Base-by-base conservation (phyloP, 2,888 invertebrate species). In the Cataglyphis altisquamis region DNA sequence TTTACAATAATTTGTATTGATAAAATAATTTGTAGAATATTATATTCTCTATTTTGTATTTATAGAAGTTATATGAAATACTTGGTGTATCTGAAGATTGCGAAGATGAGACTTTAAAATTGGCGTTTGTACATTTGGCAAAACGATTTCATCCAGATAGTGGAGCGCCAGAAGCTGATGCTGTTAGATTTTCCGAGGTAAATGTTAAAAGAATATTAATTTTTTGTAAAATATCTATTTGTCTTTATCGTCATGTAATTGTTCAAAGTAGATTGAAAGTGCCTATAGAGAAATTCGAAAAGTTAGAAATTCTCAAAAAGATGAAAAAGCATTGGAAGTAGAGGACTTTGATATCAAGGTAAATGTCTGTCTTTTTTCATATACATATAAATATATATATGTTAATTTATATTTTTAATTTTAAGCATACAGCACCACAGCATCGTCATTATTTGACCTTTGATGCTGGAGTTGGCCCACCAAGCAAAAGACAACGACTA, bases 121-220 rank as follows among this genome's bases (percentile, higher is more conserved):
- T 96, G 88, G 97, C 98, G 1, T 98, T 97, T 93, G 95, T 98
- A 68, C 95, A 96, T 77, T 95, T 98, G 60, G 98, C 97, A 0
- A 98, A 98, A 94, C 96, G 96, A 90, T 98, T 97, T 91, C 98
- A 98, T 94, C 98, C 98, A 0, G 98, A 98, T 92, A 97, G 97
- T 66, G 97, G 97, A 0, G 96, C 96, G 0, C 95, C 96, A 0
- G 96, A 97, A 87, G 97, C 98, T n/a, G 96, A 96, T 94, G 95
- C 96, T 66, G 96, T 96, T 52, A 97, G 97, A 93, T 98, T 98
- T 95, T 96, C 97, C 63, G 95, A 96, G 91, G 96, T 97, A 93
- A 75, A 36, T 25, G 3, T 41, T 12, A 18, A 21, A 2, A 48
- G 1, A 36, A 73, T 0, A 25, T 3, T 29, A 25, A 18, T 21